phyloP scores from a whole-genome alignment of 2,113 vertebrate species.

The Mystacornis crossleyi region DNA sequence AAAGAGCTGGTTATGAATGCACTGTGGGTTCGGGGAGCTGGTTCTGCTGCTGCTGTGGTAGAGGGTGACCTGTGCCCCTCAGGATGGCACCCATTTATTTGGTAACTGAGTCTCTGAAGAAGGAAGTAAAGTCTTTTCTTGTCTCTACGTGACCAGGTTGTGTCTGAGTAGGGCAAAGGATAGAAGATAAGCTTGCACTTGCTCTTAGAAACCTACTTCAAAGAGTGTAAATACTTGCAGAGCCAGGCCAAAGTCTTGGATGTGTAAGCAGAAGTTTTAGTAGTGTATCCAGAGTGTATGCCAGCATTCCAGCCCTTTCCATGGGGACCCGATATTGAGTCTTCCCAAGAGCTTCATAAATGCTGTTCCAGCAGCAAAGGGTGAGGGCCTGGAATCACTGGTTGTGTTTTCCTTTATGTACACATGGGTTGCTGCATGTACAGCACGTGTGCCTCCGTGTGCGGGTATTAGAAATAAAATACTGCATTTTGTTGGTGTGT shows the following conservation, averaged over 20 bases:
- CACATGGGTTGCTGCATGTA: fast-evolving
- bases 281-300: background rate
- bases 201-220: background rate
- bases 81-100: background rate
- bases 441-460: fast-evolving
- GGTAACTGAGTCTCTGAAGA: background rate
- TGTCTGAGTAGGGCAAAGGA: background rate
- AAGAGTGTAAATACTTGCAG: background rate
- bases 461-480: background rate
- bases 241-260: background rate
- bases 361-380: background rate
- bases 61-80: background rate
- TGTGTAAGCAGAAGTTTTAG: background rate
- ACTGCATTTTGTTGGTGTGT: background rate
- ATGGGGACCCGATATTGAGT: background rate
- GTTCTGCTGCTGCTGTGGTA: fast-evolving
- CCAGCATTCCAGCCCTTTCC: background rate
- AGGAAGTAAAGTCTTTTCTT: background rate
- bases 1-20: background rate
- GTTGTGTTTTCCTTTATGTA: background rate
- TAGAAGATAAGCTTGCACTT: background rate
- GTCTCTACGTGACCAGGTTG: background rate
- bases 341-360: background rate
- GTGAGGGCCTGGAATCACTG: background rate
- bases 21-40: background rate